Evolutionary conservation across 2,113 vertebrate species (phyloP), one percentile per base, ranked within the genome.

Genomic region (Amphiprion percula): DNA sequence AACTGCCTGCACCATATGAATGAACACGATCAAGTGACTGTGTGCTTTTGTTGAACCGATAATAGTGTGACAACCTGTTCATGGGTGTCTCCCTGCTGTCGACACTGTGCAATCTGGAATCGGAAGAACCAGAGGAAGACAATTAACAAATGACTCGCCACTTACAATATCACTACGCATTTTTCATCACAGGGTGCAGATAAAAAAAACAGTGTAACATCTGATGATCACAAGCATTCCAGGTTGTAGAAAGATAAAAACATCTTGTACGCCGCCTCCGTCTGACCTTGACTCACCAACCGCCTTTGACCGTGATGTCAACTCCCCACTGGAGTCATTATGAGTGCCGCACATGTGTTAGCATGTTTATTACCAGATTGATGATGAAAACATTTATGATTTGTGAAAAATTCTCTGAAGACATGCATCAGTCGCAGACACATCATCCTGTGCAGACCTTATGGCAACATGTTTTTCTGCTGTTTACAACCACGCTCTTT

Each of bases 321-420:
- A 69, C 62, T 75, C 68, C 47, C 56, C 33, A 26, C 74, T 71
- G 41, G 53, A 70, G 71, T 87, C 87, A 85, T 82, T 84, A 30
- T 10, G 59, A 52, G 23, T 14, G 46, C 41, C 44, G 65, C 83
- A 72, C 77, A 77, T 79, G 79, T 80, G 75, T 82, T 68, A 61
- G 60, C 78, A 77, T 66, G 2, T 88, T 79, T 74, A 78, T 78
- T 64, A 72, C 26, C 54, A 15, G 47, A 30, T 72, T 83, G 37
- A 90, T 90, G 90, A 85, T 53, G 52, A 86, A 90, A 85, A 87
- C 79, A 92, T 90, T 90, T 84, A 90, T 88, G 81, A 88, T 77
- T 78, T 82, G 86, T 72, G 81, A 84, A 87, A 89, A 71, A 67
- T 4, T 58, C 73, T 69, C 56, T 8, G 10, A 79, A 60, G 83